phyloP scores from a whole-genome alignment of 92 coral and sea anemone species.

The Muricea muricata region DNA sequence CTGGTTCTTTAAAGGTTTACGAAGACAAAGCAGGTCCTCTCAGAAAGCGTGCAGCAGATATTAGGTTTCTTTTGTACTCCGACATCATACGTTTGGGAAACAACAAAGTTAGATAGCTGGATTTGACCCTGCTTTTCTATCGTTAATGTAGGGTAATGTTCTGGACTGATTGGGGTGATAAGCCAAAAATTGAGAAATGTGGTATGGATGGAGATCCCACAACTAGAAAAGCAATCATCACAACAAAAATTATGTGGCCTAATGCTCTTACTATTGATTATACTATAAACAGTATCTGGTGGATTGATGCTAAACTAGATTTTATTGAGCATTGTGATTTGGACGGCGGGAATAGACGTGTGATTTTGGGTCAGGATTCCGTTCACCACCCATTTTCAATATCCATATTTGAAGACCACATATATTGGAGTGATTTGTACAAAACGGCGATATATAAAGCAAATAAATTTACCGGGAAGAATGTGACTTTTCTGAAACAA shows the following conservation, averaged over 20 bases:
- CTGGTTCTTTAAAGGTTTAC: too few relatives aligned
- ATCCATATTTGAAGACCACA: conserved; percentile 63
- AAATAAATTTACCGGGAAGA: conserved; percentile 68
- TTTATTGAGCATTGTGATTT: conserved; percentile 67
- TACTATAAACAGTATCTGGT: conserved; percentile 73
- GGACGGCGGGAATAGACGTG: conserved; percentile 61
- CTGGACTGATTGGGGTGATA: conserved; percentile 83
- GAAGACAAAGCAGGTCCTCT: too few relatives aligned
- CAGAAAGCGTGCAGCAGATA: too few relatives aligned
- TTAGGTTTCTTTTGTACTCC: too few relatives aligned
- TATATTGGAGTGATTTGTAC: conserved; percentile 78
- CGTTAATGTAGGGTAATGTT: conserved; percentile 64
- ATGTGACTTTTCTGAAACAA: conserved; percentile 11
- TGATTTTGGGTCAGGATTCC: conserved; percentile 26
- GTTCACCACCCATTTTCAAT: conserved; percentile 66
- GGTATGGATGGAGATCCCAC: conserved; percentile 74
- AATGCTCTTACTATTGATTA: conserved; percentile 75
- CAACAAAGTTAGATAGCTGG: too few relatives aligned
- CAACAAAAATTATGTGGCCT: conserved; percentile 64
- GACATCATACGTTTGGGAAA: too few relatives aligned
- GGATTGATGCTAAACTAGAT: conserved; percentile 74
- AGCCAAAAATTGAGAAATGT: conserved; percentile 71
- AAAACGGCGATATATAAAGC: conserved; percentile 52
- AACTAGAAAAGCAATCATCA: conserved; percentile 58
- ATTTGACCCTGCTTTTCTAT: too few relatives aligned